phyloP scores from a whole-genome alignment of 2,797 vertebrate genomes.

The Florisuga fusca region DNA sequence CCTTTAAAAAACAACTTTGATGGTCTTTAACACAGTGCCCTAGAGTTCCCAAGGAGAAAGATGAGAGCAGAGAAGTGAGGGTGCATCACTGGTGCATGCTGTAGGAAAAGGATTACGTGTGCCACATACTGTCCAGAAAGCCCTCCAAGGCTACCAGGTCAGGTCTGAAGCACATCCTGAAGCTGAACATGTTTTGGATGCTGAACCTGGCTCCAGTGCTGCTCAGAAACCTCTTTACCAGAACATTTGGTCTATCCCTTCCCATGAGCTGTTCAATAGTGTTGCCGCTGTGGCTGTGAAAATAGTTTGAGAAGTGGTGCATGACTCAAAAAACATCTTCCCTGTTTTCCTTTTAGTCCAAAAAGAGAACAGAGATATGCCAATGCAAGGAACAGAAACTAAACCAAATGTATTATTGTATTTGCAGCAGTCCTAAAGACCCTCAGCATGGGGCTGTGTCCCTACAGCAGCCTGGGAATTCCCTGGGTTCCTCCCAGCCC shows the following conservation, averaged over 20 bases:
- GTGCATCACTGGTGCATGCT: not conserved
- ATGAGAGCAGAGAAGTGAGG: not conserved
- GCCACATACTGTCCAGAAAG: not conserved
- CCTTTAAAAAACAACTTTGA: not conserved
- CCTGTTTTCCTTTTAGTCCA: not conserved
- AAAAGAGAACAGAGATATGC: not conserved
- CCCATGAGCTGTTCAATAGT: not conserved
- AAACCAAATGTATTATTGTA: not conserved
- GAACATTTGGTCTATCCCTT: not conserved
- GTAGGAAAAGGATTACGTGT: not conserved
- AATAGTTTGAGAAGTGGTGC: not conserved
- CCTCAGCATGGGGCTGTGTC: not conserved
- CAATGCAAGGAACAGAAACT: not conserved
- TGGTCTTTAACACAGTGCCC: too few relatives aligned
- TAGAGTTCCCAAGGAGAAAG: not conserved
- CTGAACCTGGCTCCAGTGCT: not conserved
- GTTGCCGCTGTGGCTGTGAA: not conserved
- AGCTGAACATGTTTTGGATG: rapidly evolving
- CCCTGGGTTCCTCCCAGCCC: not conserved
- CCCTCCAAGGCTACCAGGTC: not conserved
- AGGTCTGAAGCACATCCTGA: not conserved
- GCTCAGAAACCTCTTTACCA: not conserved
- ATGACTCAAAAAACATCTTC: not conserved
- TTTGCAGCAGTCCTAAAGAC: not conserved
- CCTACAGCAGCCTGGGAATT: not conserved